phyloP scores from a whole-genome alignment of 2,888 invertebrate species.

The Ernsta delagoae region DNA sequence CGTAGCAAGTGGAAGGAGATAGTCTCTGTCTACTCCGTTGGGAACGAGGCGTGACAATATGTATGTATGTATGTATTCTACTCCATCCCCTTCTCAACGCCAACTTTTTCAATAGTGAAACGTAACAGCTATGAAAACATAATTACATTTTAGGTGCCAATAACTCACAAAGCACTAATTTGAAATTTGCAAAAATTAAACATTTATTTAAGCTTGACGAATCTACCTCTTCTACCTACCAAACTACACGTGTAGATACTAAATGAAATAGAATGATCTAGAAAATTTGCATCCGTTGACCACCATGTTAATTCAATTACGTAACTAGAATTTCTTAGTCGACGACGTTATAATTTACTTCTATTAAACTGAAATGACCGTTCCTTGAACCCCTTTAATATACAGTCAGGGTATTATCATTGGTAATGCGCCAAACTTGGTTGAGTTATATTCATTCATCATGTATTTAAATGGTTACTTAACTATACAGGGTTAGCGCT shows the following conservation, averaged over 20 bases:
- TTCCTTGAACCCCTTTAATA: conserved; percentile 56
- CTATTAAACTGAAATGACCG: conserved; percentile 60
- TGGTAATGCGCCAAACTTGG: conserved; percentile 21
- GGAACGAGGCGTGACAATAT: too few species aligned
- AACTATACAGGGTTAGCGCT: background rate
- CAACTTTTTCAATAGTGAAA: too few species aligned
- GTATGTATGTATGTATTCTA: too few species aligned
- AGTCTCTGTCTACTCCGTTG: too few species aligned
- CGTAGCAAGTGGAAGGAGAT: too few species aligned
- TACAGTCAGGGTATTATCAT: conserved; percentile 26
- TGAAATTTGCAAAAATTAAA: background rate
- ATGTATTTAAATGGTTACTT: conserved; percentile 6
- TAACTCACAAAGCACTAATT: background rate
- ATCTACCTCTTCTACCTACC: background rate
- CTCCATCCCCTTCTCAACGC: too few species aligned
- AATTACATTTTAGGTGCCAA: too few species aligned
- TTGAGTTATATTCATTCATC: background rate
- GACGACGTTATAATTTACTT: conserved; percentile 53
- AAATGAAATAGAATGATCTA: background rate
- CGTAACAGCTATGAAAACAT: too few species aligned
- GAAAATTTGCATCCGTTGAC: conserved; percentile 3
- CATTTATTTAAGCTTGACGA: background rate
- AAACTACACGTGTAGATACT: background rate
- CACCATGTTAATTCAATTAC: conserved; percentile 38
- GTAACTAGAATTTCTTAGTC: conserved; percentile 44